Base-by-base conservation (phyloP, 2,888 invertebrate genomes). In the Athalia circularis region DNA sequence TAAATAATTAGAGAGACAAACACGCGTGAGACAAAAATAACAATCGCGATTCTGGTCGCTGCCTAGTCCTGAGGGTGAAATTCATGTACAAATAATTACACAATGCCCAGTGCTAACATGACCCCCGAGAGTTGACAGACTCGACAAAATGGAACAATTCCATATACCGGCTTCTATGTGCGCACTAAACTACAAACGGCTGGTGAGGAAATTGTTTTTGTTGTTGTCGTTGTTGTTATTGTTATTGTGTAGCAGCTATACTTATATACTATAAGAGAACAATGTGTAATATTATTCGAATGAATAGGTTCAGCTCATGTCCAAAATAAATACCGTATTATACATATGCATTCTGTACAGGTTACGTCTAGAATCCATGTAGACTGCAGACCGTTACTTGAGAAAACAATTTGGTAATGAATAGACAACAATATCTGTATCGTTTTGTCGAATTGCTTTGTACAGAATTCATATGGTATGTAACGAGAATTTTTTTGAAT, bases 81-180 rank as follows among this genome's bases (percentile, higher is more conserved):
- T 75, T 64, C 59, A 45, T 64, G 75, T 9, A 64, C 62, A 52
- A 64, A 75, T 75, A 62, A 75, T 75, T 61, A 50, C 75, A 75
- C 29, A 59, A 72, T 59, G 29, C 29, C 62, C 64, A 52, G 11
- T 48, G 75, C 75, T 64, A 75, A 75, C 62, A 64, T 43, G 62
- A 75, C 75, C 75, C 75, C 50, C 8, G 75, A 75, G 75, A 48
- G 75, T 64, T 50, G 75, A 50, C 62, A 50, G 45, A 64, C 45
- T 64, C 29, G 54, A 54, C 54, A 54, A 54, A 54, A 54, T 54
- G 54, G n/a, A 54, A 9, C 54, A 54, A n/a, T 54, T 54, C n/a
- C 54, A 9, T 54, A 9, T 11, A 9, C 54, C 54, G 9, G 54
- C 54, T 54, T n/a, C 54, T 9, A 9, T 54, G 4, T 54, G 4